phyloP scores from a whole-genome alignment of 2,797 vertebrate species.

The Sebastes variabilis region DNA sequence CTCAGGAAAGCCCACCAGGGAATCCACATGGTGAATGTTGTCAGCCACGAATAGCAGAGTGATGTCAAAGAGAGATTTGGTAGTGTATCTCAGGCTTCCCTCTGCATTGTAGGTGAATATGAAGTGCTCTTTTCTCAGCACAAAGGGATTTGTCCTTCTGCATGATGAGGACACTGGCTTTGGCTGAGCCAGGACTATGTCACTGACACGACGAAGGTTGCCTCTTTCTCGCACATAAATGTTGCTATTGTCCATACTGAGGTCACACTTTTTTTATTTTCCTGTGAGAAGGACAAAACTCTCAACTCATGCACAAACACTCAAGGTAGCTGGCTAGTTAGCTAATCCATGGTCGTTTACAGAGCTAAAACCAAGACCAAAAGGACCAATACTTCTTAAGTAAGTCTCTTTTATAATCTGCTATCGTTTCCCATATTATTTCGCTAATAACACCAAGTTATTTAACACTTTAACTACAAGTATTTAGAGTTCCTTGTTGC shows the following conservation, averaged over 20 bases:
- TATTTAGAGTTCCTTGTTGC: background rate
- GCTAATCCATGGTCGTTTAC: background rate
- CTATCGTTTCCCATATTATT: background rate
- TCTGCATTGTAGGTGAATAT: constrained; percentile 92
- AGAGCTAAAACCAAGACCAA: background rate
- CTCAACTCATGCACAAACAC: background rate
- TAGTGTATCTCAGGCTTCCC: constrained; percentile 91
- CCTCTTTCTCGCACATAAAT: constrained; percentile 92
- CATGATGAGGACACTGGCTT: constrained; percentile 62
- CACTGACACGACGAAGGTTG: constrained; percentile 82
- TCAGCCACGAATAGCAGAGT: constrained; percentile 90
- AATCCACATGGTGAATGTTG: constrained; percentile 93
- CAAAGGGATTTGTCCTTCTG: constrained; percentile 75
- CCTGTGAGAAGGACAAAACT: background rate
- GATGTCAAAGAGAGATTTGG: constrained; percentile 91
- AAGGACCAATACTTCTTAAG: rapidly evolving
- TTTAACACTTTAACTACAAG: background rate
- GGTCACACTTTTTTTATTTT: constrained; percentile 6
- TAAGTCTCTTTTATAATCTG: rapidly evolving
- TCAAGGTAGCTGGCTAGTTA: background rate
- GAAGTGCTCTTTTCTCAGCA: constrained; percentile 89
- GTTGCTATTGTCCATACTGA: constrained; percentile 62
- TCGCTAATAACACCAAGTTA: background rate
- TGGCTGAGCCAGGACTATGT: constrained; percentile 68
- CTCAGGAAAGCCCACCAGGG: constrained; percentile 93